A percentile compares a stretch with the other conserved stretches of the same genome.
These are phyloP conservation scores for Tenrec ecaudatus DNA, from an alignment of 2,113 vertebrate genomes.

Conservation along the genomic window DNA sequence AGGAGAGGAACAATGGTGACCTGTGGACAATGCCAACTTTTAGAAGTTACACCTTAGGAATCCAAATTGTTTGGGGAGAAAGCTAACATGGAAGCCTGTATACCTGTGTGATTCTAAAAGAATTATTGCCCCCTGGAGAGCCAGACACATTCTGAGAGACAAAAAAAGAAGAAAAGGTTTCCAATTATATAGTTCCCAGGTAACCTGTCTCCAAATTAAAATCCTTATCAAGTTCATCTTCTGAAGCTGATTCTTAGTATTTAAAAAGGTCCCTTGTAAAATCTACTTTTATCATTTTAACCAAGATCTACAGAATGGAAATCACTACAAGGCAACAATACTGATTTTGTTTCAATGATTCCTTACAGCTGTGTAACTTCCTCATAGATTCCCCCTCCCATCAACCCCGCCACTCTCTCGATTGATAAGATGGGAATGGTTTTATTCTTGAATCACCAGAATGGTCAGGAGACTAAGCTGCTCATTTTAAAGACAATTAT, in stretches of 20 bases:
- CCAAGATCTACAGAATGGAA: not conserved
- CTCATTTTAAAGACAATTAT: conserved; percentile 41
- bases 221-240: conserved; percentile 20
- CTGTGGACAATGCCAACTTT: conserved; percentile 37
- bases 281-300: conserved; percentile 9
- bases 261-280: conserved; percentile 50
- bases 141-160: conserved; percentile 49
- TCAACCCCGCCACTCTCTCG: not conserved
- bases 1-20: not conserved
- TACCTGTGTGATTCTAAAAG: conserved; percentile 21
- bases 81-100: not conserved
- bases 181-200: not conserved
- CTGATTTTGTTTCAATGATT: conserved; percentile 21
- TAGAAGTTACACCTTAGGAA: conserved; percentile 22
- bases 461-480: conserved; percentile 6
- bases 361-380: not conserved
- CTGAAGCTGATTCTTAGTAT: not conserved
- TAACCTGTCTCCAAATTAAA: conserved; percentile 46
- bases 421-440: not conserved
- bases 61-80: conserved; percentile 12
- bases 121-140: not conserved
- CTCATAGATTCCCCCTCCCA: not conserved
- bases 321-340: conserved; percentile 32
- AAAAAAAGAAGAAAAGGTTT: not conserved
- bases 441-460: conserved; percentile 46